Evolutionary conservation across 1,140 invertebrate species (phyloP).

Genomic region (Anastrepha ludens): DNA sequence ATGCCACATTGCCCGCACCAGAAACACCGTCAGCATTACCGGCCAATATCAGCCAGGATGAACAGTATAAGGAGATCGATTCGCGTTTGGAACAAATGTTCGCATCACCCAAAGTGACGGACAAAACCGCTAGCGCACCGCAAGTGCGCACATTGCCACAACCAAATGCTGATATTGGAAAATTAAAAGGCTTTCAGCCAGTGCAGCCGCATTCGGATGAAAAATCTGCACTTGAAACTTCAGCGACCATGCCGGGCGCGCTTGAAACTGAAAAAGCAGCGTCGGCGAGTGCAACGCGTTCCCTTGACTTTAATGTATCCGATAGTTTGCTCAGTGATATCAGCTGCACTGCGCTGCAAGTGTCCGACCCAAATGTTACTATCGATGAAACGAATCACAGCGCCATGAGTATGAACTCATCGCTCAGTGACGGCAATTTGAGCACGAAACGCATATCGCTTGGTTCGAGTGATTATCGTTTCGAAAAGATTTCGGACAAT

Average conservation of each 20-base stretch:
- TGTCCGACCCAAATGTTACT: background rate
- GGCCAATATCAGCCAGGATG: conserved; percentile 47
- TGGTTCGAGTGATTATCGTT: conserved; percentile 68
- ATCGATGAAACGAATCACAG: conserved; percentile 39
- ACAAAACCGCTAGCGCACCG: background rate
- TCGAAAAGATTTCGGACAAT: conserved; percentile 62
- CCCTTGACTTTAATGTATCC: background rate
- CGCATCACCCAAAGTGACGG: conserved; percentile 47
- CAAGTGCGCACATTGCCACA: background rate
- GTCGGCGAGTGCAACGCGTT: background rate
- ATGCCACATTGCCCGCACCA: background rate
- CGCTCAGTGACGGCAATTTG: conserved; percentile 32
- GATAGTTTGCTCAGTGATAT: background rate
- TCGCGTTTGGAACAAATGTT: conserved; percentile 53
- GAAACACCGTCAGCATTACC: conserved; percentile 31
- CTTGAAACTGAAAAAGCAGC: background rate
- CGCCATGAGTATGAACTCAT: background rate
- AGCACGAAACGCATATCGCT: conserved; percentile 68
- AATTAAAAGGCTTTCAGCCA: background rate
- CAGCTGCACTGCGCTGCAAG: background rate
- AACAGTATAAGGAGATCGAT: conserved; percentile 55
- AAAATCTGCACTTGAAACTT: background rate
- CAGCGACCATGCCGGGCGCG: background rate
- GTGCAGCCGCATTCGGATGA: background rate
- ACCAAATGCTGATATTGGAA: background rate